Evolutionary conservation across 2,113 vertebrate genomes (phyloP).

Genomic region (Platichthys stellatus): DNA sequence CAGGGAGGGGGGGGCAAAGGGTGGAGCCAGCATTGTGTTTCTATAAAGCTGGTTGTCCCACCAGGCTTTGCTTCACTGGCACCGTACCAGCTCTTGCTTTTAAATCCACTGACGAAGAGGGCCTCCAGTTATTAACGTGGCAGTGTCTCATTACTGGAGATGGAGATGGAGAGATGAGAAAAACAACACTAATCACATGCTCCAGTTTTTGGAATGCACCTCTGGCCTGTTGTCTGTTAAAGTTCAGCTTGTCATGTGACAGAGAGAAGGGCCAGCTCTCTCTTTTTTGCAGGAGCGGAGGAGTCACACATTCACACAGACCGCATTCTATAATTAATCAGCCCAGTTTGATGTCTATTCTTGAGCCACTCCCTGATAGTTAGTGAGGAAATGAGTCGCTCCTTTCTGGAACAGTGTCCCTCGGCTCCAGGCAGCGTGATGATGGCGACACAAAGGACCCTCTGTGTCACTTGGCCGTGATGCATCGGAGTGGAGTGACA

Average conservation of each 20-base stretch:
- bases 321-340: constrained; percentile 77
- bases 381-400: constrained; percentile 73
- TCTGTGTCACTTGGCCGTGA: constrained; percentile 75
- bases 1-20: background rate
- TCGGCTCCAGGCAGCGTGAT: constrained; percentile 67
- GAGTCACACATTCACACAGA: constrained; percentile 51
- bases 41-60: constrained; percentile 46
- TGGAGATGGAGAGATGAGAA: constrained; percentile 21
- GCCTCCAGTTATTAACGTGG: constrained; percentile 16
- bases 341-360: constrained; percentile 78
- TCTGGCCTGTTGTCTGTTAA: constrained; percentile 6
- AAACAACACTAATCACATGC: constrained; percentile 33
- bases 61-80: constrained; percentile 30
- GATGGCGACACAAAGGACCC: constrained; percentile 71
- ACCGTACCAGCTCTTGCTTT: constrained; percentile 28
- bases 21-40: constrained; percentile 50
- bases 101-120: constrained; percentile 13
- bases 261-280: background rate
- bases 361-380: constrained; percentile 70
- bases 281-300: constrained; percentile 37
- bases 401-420: constrained; percentile 74
- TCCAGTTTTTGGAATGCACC: constrained; percentile 20
- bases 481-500: constrained; percentile 54
- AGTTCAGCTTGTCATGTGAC: constrained; percentile 20
- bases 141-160: constrained; percentile 24